Conservation (phyloP, 2,113 vertebrate species). For the Gymnocephalus cernua region DNA sequence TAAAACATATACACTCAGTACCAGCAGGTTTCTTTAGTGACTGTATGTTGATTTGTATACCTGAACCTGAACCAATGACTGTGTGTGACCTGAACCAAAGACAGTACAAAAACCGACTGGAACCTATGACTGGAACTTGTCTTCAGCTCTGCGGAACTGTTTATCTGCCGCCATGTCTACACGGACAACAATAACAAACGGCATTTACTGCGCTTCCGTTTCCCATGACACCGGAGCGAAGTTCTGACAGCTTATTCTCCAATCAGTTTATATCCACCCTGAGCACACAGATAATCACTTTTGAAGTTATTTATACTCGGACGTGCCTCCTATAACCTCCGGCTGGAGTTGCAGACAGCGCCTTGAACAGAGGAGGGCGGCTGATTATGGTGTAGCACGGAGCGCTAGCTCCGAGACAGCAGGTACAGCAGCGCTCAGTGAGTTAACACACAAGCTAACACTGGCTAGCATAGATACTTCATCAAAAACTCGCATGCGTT, state of each 20-base stretch:
- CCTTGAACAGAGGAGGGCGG: conserved; percentile 38
- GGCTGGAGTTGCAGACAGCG: conserved; percentile 24
- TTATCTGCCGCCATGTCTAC: conserved; percentile 24
- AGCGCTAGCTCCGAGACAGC: conserved; percentile 71
- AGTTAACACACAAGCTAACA: conserved; percentile 43
- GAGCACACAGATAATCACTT: background rate
- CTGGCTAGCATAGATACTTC: background rate
- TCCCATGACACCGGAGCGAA: conserved; percentile 73
- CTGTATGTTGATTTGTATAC: background rate
- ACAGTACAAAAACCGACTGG: background rate
- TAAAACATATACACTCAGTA: background rate
- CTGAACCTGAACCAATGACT: background rate
- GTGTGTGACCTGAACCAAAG: background rate
- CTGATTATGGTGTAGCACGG: conserved; percentile 80
- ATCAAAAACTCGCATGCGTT: background rate
- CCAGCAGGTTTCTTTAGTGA: background rate
- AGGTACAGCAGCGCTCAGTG: conserved; percentile 67
- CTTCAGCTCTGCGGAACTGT: conserved; percentile 48
- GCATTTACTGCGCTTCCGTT: conserved; percentile 72
- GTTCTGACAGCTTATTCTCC: conserved; percentile 76
- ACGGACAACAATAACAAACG: conserved; percentile 59
- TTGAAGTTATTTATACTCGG: background rate
- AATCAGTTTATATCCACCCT: conserved; percentile 34
- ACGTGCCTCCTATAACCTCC: background rate
- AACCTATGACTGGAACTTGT: background rate